Evolutionary conservation across 2,797 vertebrate genomes (phyloP).

Genomic region (Apogon hyalosoma): DNA sequence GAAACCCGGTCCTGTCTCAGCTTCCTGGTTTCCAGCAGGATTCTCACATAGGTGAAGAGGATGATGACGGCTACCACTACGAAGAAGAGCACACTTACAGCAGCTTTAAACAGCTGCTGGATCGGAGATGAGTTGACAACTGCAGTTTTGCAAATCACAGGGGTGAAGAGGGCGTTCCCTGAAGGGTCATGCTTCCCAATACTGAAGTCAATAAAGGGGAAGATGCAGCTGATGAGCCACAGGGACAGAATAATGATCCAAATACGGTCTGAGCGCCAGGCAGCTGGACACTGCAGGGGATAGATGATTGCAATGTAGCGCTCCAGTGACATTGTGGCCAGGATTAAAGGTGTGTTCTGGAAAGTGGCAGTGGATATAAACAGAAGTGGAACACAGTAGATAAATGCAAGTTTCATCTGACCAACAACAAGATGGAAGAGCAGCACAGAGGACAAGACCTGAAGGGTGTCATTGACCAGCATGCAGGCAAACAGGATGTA

Average conservation of each 20-base stretch:
- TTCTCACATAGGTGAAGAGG: conserved; percentile 83
- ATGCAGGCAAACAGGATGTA: conserved; percentile 84
- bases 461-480: conserved; percentile 83
- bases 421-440: conserved; percentile 75
- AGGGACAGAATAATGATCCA: conserved; percentile 76
- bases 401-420: conserved; percentile 61
- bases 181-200: conserved; percentile 32
- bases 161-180: conserved; percentile 52
- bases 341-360: conserved; percentile 80
- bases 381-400: conserved; percentile 75
- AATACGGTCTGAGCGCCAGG: conserved; percentile 81
- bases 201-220: conserved; percentile 53
- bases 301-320: conserved; percentile 84
- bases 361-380: conserved; percentile 75
- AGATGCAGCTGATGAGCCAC: conserved; percentile 72
- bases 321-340: conserved; percentile 86
- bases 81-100: conserved; percentile 71
- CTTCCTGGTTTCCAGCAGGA: conserved; percentile 80
- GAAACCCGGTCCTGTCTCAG: conserved; percentile 76
- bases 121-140: conserved; percentile 62
- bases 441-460: conserved; percentile 76
- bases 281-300: conserved; percentile 71
- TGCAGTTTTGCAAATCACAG: conserved; percentile 46
- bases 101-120: conserved; percentile 69
- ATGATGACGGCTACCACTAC: conserved; percentile 76